A percentile compares a stretch with the other conserved stretches of the same genome.
Evolutionary conservation across 1,140 invertebrate species (phyloP).

Genomic region (Macrobrachium rosenbergii): DNA sequence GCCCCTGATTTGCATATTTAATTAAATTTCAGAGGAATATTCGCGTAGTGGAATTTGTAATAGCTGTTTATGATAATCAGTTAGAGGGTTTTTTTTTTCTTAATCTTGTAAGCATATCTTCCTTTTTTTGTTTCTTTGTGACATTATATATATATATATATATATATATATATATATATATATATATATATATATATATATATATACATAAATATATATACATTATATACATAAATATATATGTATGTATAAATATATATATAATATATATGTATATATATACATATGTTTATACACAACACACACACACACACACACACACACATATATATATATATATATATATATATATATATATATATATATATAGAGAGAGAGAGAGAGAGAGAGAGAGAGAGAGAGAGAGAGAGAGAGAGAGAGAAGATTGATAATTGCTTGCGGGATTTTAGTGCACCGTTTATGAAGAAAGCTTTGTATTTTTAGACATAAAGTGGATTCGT

Average conservation of each 20-base stretch:
- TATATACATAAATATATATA: slow-evolving; percentile 1
- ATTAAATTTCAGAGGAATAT: neutral
- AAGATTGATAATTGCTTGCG: neutral
- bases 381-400: too few relatives aligned
- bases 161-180: slow-evolving; percentile 20
- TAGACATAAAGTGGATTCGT: too few relatives aligned
- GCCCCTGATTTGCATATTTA: too few relatives aligned
- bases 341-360: neutral
- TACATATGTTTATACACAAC: neutral
- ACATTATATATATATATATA: slow-evolving; percentile 10
- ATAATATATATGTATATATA: slow-evolving; percentile 9
- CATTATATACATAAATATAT: neutral
- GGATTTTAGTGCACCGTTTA: too few relatives aligned
- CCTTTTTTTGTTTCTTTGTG: neutral
- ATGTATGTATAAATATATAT: neutral
- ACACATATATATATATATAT: slow-evolving; percentile 13
- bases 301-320: neutral
- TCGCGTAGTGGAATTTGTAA: neutral
- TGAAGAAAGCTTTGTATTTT: too few relatives aligned
- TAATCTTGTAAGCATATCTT: neutral
- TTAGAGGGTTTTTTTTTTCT: too few relatives aligned
- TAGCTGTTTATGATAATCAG: neutral
- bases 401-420: too few relatives aligned
- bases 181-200: slow-evolving; percentile 22
- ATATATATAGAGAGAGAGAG: neutral